These are phyloP conservation scores for Eilema griseolum DNA, from an alignment of 2,888 invertebrate species.

Conservation along the genomic window DNA sequence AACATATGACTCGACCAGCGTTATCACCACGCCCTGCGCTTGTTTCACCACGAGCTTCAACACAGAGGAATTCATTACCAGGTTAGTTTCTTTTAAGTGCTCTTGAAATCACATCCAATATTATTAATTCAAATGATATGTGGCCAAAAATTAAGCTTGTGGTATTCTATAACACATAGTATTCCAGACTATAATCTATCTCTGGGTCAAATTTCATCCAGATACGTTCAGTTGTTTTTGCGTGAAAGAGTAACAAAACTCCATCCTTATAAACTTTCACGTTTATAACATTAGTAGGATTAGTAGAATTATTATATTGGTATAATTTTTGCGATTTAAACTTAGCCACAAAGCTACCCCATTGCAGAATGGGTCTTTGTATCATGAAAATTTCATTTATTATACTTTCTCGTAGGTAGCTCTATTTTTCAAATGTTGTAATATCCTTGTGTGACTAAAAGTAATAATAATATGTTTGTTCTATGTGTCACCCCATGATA, in stretches of 20 bases:
- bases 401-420: slow-evolving; percentile 14
- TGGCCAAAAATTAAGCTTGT: too few relatives aligned
- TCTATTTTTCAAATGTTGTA: slow-evolving; percentile 10
- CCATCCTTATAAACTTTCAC: not conserved
- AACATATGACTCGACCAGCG: slow-evolving; percentile 90
- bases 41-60: slow-evolving; percentile 80
- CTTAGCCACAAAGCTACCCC: slow-evolving; percentile 24
- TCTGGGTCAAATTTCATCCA: not conserved
- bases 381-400: slow-evolving; percentile 8
- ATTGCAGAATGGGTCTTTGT: slow-evolving; percentile 6
- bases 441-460: slow-evolving; percentile 13
- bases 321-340: slow-evolving; percentile 46
- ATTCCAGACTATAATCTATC: not conserved
- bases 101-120: not conserved
- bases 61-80: slow-evolving; percentile 84
- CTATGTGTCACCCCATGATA: not conserved
- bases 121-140: too few relatives aligned
- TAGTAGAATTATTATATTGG: not conserved
- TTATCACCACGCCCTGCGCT: slow-evolving; percentile 79
- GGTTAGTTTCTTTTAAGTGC: slow-evolving; percentile 58
- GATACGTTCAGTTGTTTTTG: too few relatives aligned
- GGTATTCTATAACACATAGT: not conserved
- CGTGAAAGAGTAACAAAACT: too few relatives aligned
- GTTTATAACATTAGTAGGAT: not conserved
- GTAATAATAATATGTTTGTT: not conserved